Conservation (phyloP, 2,888 invertebrate genomes). For the Lypha dubia region DNA sequence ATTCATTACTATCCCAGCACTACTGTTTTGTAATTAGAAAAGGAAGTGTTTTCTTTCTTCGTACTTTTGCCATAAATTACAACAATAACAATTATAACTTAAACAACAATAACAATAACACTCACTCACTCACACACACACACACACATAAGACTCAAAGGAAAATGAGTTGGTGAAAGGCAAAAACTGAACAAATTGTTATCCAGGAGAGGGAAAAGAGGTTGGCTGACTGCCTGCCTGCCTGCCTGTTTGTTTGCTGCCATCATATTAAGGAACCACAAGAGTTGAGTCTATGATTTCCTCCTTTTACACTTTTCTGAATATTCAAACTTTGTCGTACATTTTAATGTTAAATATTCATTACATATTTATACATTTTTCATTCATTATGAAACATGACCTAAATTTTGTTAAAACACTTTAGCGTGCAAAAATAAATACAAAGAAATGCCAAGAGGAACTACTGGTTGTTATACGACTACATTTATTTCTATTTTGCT, state of each 20-base stretch:
- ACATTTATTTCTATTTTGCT: not conserved
- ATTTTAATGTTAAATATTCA: constrained; percentile 26
- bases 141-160: not conserved
- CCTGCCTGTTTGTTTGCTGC: not conserved
- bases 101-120: constrained; percentile 26
- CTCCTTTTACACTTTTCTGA: not conserved
- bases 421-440: constrained; percentile 25
- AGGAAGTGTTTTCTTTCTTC: constrained; percentile 29
- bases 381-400: constrained; percentile 56
- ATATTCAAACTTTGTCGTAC: constrained; percentile 17
- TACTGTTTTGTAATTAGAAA: constrained; percentile 38
- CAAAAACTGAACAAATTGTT: not conserved
- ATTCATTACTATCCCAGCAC: not conserved
- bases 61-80: constrained; percentile 38
- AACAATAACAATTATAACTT: constrained; percentile 44
- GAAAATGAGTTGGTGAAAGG: not conserved
- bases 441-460: constrained; percentile 13
- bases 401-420: constrained; percentile 52
- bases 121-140: no score
- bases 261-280: not conserved
- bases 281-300: constrained; percentile 6
- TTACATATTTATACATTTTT: constrained; percentile 3
- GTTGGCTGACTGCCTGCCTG: not conserved
- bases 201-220: not conserved
- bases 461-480: not conserved